Evolutionary conservation across 2,888 invertebrate species (phyloP).

Genomic region (Pheosia gnoma): DNA sequence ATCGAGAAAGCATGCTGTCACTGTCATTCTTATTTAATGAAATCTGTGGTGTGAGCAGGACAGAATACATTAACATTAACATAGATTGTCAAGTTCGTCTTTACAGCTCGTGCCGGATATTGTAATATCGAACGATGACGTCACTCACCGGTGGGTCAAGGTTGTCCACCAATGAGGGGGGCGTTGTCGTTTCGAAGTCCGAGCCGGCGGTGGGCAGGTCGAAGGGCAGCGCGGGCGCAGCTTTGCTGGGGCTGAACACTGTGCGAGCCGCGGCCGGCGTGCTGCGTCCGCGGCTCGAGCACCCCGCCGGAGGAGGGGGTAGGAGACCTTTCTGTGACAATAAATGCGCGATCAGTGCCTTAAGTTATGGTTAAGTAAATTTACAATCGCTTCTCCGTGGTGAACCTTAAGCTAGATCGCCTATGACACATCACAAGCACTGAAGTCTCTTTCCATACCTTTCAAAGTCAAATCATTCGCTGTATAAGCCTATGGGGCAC

Average conservation of each 20-base stretch:
- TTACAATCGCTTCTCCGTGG: too few relatives aligned
- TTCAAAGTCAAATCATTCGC: too few relatives aligned
- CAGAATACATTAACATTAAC: too few relatives aligned
- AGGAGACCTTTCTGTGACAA: slow-evolving; percentile 71
- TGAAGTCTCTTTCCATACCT: too few relatives aligned
- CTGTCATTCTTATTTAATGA: too few relatives aligned
- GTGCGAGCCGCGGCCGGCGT: slow-evolving; percentile 55
- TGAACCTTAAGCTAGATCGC: too few relatives aligned
- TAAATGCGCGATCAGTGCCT: not conserved
- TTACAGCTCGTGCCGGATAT: not conserved
- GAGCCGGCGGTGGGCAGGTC: slow-evolving; percentile 60
- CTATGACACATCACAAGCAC: too few relatives aligned
- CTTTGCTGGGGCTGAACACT: slow-evolving; percentile 67
- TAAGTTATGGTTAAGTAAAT: too few relatives aligned
- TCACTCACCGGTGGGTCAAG: slow-evolving; percentile 61
- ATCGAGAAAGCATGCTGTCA: too few relatives aligned
- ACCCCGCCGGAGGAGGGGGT: slow-evolving; percentile 72
- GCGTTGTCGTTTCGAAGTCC: slow-evolving; percentile 58
- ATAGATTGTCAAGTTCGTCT: too few relatives aligned
- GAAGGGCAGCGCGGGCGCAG: slow-evolving; percentile 56
- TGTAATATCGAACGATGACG: not conserved
- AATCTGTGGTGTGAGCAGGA: too few relatives aligned
- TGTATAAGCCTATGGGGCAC: too few relatives aligned
- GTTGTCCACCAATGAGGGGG: slow-evolving; percentile 59
- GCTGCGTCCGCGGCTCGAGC: slow-evolving; percentile 60